A percentile compares a stretch with the other conserved stretches of the same genome.
Conservation (phyloP, 1,140 invertebrate species). For the Drosophila teissieri region DNA sequence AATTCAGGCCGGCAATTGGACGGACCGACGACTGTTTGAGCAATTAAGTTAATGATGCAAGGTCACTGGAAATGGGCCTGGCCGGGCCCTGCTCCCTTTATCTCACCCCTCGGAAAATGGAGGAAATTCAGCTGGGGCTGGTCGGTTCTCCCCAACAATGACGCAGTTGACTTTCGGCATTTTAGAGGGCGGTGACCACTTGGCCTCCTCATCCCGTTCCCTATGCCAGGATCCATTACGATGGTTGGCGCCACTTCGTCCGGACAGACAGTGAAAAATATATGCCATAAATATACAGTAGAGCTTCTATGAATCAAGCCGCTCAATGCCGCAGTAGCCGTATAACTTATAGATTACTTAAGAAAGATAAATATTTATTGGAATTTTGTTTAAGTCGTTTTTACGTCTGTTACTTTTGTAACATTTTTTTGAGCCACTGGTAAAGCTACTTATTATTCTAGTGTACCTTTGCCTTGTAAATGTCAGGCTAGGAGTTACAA, state of each 20-base stretch:
- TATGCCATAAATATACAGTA: slow-evolving; percentile 33
- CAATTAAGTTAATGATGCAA: slow-evolving; percentile 82
- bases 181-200: slow-evolving; percentile 38
- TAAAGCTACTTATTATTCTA: not conserved
- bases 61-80: slow-evolving; percentile 74
- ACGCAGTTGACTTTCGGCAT: slow-evolving; percentile 69
- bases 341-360: not conserved
- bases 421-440: too few relatives aligned
- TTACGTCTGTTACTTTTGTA: not conserved
- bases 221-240: slow-evolving; percentile 56
- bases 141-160: slow-evolving; percentile 45
- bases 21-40: slow-evolving; percentile 53
- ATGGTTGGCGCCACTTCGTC: slow-evolving; percentile 66
- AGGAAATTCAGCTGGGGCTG: slow-evolving; percentile 5
- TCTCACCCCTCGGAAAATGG: slow-evolving; percentile 1
- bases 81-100: slow-evolving; percentile 6
- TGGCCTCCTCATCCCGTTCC: slow-evolving; percentile 7
- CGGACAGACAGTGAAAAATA: slow-evolving; percentile 52
- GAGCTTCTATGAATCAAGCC: not conserved
- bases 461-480: not conserved
- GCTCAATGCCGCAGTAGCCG: slow-evolving; percentile 3
- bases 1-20: slow-evolving; percentile 78
- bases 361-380: not conserved
- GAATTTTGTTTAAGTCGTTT: not conserved
- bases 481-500: not conserved